These are phyloP conservation scores for Lasius platythorax DNA, from an alignment of 2,888 invertebrate species.

Conservation along the genomic window DNA sequence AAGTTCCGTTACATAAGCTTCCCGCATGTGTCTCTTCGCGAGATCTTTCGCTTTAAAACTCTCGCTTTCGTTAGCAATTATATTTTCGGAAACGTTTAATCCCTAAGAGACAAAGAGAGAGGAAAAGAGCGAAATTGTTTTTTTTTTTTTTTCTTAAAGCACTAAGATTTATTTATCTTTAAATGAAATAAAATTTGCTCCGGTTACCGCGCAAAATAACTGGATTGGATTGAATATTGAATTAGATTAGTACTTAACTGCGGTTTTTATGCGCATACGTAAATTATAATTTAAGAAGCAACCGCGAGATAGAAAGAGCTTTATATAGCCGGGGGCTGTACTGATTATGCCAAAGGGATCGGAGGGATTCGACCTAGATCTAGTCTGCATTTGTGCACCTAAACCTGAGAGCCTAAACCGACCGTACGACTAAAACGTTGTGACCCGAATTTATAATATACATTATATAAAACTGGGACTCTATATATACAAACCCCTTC, in stretches of 20 bases:
- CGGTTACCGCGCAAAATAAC: background rate
- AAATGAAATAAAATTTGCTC: background rate
- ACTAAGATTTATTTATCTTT: background rate
- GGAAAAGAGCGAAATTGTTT: background rate
- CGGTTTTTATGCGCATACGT: constrained; percentile 44
- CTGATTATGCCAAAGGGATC: constrained; percentile 53
- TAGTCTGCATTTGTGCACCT: constrained; percentile 71
- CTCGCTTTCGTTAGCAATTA: background rate
- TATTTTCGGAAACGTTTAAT: background rate
- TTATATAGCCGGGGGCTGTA: constrained; percentile 57
- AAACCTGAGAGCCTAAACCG: constrained; percentile 75
- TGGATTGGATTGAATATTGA: constrained; percentile 25
- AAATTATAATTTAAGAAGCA: constrained; percentile 61
- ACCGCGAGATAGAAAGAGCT: constrained; percentile 53
- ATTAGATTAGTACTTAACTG: constrained; percentile 21
- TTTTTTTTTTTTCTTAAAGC: background rate
- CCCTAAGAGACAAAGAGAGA: background rate
- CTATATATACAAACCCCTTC: constrained; percentile 56
- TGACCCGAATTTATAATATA: constrained; percentile 81
- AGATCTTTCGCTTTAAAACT: background rate
- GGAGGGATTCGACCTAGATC: constrained; percentile 75
- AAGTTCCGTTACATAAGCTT: constrained; percentile 2
- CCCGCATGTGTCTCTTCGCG: background rate
- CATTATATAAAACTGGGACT: constrained; percentile 75
- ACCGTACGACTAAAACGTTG: constrained; percentile 79